Percentiles rank a stretch among this genome's conserved stretches.
Evolutionary conservation across 2,888 invertebrate genomes (phyloP).

Genomic region (Hirtodrosophila confusa): DNA sequence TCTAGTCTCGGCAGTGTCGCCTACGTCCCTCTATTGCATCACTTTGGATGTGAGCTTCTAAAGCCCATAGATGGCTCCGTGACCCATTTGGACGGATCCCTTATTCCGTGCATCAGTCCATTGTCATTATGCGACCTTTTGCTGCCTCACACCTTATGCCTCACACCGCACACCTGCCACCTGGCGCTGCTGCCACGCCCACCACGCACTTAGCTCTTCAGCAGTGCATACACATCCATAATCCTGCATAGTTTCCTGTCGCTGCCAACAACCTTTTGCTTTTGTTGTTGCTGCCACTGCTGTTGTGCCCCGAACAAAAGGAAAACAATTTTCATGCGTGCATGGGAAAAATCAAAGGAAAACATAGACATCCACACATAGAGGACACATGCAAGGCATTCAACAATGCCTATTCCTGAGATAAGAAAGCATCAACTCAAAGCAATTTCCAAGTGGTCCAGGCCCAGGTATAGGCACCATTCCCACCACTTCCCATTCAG

Average conservation of each 20-base stretch:
- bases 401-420: constrained; percentile 72
- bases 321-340: constrained; percentile 79
- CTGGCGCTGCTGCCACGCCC: constrained; percentile 11
- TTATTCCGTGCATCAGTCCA: constrained; percentile 31
- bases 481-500: constrained; percentile 12
- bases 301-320: constrained; percentile 63
- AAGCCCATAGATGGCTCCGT: constrained; percentile 35
- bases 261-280: constrained; percentile 68
- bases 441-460: constrained; percentile 69
- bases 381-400: constrained; percentile 16
- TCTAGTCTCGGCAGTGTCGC: constrained; percentile 23
- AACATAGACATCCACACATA: constrained; percentile 22
- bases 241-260: constrained; percentile 72
- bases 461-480: constrained; percentile 34
- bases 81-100: constrained; percentile 52
- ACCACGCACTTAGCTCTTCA: constrained; percentile 42
- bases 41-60: constrained; percentile 15
- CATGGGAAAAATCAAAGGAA: constrained; percentile 69
- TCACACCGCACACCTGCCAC: not conserved
- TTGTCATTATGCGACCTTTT: constrained; percentile 63
- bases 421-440: constrained; percentile 67
- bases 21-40: not conserved
- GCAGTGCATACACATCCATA: constrained; percentile 43
- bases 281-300: constrained; percentile 44
- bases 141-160: constrained; percentile 30